These are phyloP conservation scores for Argyrosomus regius DNA, from an alignment of 2,797 vertebrate species.

Conservation along the genomic window DNA sequence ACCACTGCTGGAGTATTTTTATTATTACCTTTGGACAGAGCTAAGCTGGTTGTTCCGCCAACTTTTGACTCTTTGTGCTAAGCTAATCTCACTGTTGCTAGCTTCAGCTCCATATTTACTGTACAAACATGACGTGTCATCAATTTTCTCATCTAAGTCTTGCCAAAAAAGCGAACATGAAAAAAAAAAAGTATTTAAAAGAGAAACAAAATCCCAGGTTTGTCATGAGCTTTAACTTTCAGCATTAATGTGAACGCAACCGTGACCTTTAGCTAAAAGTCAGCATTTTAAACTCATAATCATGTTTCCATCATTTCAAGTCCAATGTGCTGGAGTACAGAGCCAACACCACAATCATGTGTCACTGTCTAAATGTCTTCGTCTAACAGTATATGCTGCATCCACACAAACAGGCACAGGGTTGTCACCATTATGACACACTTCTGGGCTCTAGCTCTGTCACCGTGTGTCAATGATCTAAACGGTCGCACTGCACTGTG, in stretches of 20 bases:
- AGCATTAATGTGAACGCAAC: not conserved
- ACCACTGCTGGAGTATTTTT: too few relatives aligned
- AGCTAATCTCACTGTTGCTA: not conserved
- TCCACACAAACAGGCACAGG: not conserved
- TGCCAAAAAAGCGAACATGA: not conserved
- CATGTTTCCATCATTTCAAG: not conserved
- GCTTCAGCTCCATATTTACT: not conserved
- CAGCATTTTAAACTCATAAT: not conserved
- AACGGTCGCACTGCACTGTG: slow-evolving; percentile 25
- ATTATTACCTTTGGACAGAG: too few relatives aligned
- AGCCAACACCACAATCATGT: not conserved
- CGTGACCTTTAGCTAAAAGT: not conserved
- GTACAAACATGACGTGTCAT: not conserved
- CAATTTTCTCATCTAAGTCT: not conserved
- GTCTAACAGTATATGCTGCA: not conserved
- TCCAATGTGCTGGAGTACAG: not conserved
- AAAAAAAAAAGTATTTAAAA: not conserved
- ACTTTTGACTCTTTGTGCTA: not conserved
- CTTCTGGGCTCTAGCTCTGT: slow-evolving; percentile 8
- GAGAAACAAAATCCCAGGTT: not conserved
- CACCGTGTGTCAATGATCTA: slow-evolving; percentile 39
- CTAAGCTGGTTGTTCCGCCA: not conserved
- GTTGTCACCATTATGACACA: not conserved
- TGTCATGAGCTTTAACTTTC: not conserved
- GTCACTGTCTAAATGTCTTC: slow-evolving; percentile 2